phyloP scores from a whole-genome alignment of 2,888 invertebrate species.

The Clusia tigrina region DNA sequence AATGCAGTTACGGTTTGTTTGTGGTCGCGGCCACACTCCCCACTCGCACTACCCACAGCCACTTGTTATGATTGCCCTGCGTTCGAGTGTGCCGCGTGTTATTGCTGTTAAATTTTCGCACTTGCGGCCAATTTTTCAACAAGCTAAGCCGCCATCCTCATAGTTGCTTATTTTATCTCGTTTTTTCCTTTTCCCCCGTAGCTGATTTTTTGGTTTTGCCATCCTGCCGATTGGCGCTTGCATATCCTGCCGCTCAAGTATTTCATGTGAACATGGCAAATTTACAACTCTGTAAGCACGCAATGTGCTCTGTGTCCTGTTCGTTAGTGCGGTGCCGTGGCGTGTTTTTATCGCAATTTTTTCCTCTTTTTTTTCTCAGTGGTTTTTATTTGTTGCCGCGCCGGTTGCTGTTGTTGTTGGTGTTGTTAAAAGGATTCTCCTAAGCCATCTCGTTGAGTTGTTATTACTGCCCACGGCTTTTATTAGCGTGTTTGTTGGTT shows the following conservation, averaged over 20 bases:
- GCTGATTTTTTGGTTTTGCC: background rate
- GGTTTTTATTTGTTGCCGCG: background rate
- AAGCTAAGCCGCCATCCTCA: too few relatives aligned
- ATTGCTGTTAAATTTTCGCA: background rate
- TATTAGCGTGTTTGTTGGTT: background rate
- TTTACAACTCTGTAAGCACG: background rate
- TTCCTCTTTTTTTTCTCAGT: background rate
- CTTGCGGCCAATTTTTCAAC: background rate
- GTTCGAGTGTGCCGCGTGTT: background rate
- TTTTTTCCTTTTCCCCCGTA: background rate
- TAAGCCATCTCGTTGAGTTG: background rate
- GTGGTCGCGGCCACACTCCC: background rate
- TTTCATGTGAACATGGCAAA: background rate
- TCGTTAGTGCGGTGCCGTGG: background rate
- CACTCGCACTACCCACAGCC: background rate
- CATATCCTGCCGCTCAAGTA: constrained; percentile 1
- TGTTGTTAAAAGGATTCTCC: background rate
- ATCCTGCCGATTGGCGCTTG: background rate
- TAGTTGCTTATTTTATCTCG: background rate
- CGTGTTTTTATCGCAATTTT: background rate
- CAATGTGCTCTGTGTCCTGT: background rate
- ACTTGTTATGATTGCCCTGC: constrained; percentile 4
- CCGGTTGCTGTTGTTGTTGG: background rate
- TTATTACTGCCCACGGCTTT: constrained; percentile 1
- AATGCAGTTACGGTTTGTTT: background rate